Conservation (phyloP, 2,113 vertebrate genomes). For the Podocnemis expansa region DNA sequence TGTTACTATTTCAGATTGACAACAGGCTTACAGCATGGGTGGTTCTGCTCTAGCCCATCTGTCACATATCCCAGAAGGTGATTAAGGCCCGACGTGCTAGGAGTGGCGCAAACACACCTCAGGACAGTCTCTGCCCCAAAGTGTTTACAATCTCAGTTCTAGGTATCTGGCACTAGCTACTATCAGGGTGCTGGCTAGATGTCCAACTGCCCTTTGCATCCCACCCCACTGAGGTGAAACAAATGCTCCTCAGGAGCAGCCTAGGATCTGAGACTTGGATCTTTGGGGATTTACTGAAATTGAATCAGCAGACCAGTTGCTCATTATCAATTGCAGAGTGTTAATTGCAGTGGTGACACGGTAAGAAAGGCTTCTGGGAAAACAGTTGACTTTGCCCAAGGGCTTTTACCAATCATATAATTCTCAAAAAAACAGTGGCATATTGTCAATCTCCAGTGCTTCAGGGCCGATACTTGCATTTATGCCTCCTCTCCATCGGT, state of each 20-base stretch:
- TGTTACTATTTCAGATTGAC: not conserved
- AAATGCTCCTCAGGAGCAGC: not conserved
- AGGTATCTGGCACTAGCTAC: not conserved
- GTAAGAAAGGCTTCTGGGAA: constrained; percentile 62
- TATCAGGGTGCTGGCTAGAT: not conserved
- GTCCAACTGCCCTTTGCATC: not conserved
- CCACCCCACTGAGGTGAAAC: rapidly evolving
- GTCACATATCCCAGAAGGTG: not conserved
- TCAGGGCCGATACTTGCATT: no score
- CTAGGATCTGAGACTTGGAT: not conserved
- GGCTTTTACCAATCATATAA: constrained; percentile 11
- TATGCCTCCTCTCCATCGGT: no score
- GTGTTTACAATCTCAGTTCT: not conserved
- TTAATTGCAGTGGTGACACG: constrained; percentile 58
- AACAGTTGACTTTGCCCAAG: constrained; percentile 49
- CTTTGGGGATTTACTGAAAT: constrained; percentile 14
- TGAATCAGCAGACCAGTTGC: constrained; percentile 9
- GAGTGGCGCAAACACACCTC: not conserved
- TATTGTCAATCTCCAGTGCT: no score
- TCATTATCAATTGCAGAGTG: constrained; percentile 35
- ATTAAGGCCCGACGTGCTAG: not conserved
- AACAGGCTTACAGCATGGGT: not conserved
- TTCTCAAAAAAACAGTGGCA: not conserved
- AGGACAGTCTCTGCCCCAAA: not conserved
- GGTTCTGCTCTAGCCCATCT: not conserved